Evolutionary conservation across 2,113 vertebrate genomes (phyloP), one percentile per base, ranked within the genome.

Genomic region (Mesocricetus auratus): DNA sequence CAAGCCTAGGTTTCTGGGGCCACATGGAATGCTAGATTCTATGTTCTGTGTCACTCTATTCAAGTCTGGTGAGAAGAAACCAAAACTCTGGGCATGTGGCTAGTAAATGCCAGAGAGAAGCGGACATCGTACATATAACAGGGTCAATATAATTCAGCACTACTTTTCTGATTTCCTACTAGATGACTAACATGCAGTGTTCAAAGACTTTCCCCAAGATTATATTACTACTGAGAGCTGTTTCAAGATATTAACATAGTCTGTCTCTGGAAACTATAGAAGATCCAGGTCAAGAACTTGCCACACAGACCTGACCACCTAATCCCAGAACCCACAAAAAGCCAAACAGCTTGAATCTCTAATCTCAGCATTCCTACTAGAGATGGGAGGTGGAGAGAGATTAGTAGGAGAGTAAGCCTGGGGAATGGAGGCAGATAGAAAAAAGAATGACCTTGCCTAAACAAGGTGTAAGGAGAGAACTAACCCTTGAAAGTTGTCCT

Each of bases 221-320:
- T 68, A 66, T 29, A 75, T 36, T 78, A 58, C 66, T 77, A 73
- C 13, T 68, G 42, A 77, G 45, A 36, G 60, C 73, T 47, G 78
- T 71, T 62, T 94, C 77, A 95, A 75, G 39, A 89, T 53, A 36
- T 86, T 56, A 69, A 45, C 15, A 19, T 31, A n/a, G 60, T 71
- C 83, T 89, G 45, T 45, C 26, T 89, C 86, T 86, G 42, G 29
- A 36, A 50, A 50, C 11, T n/a, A 39, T 24, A 83, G 60, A 89
- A 85, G 60, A 69, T 69, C 79, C 75, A 92, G 62, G 82, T 77
- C 73, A 93, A 77, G 47, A 75, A 75, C 31, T 82, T 66, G 29
- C 11, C 42, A 66, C 58, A 6, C 39, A 64, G 39, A 56, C 83
- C 62, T 86, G 62, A 66, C 62, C 33, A 33, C 42, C 19, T 47